Evolutionary conservation across 2,797 vertebrate species (phyloP), one percentile per base, ranked within the genome.

Genomic region (Gorsachius magnificus): DNA sequence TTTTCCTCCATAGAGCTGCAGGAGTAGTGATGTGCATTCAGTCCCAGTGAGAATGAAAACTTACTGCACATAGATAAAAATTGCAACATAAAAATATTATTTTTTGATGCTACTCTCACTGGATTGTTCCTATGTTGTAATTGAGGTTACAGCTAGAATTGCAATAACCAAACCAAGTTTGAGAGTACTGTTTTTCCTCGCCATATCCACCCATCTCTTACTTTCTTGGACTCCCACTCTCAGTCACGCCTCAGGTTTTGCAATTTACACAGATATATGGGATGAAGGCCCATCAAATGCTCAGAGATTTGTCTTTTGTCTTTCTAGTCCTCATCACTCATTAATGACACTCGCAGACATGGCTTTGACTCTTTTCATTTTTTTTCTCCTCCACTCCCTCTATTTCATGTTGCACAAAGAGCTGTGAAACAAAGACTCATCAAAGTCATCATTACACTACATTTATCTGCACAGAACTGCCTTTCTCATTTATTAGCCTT

Each of bases 361-460:
- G 18, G 90, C 82, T 95, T 93, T 87, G 79, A 97, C 76, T 93
- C 43, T 82, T 97, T 97, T 95, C 48, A 64, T 92, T 83, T 93
- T 56, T 56, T 95, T 84, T 81, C 81, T 94, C 14, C 81, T 96
- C 68, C 87, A 85, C 87, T 91, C 94, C 94, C 57, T 31, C 46
- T 95, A 90, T 96, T 97, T 96, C 92, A 96, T 69, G 87, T 71
- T 81, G 29, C 92, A 97, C 89, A 98, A 97, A 98, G 88, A 96
- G 74, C 90, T 75, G 41, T 93, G 93, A 97, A 93, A 97, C 94
- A 98, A 97, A 98, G 86, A 81, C 90, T 97, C 83, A 98, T 96
- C 94, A 97, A 96, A 97, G 93, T 89, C 92, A 95, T 97, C 93
- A 97, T 96, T 97, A 97, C 92, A 82, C 93, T 95, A 90, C 87